A percentile compares a stretch with the other conserved stretches of the same genome.
phyloP scores from a whole-genome alignment of 2,888 invertebrate species.

The Monoplex corrugatus region DNA sequence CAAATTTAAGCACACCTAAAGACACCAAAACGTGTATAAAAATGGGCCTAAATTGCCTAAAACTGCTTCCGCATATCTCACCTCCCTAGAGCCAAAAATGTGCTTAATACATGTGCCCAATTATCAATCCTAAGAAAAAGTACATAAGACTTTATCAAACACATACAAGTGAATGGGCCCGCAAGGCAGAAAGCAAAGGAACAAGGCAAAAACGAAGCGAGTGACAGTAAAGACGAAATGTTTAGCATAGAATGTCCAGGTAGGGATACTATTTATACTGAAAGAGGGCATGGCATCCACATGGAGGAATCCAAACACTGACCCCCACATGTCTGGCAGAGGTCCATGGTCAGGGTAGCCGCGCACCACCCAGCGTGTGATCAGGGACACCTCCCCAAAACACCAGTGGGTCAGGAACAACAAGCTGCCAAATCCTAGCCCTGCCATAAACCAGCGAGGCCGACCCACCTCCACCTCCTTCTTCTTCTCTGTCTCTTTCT shows the following conservation, averaged over 20 bases:
- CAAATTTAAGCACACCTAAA: too few relatives aligned
- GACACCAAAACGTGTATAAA: too few relatives aligned
- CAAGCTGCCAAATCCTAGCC: slow-evolving; percentile 79
- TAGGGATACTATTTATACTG: neutral
- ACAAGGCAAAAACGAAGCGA: neutral
- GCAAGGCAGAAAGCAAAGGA: neutral
- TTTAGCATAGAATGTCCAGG: neutral
- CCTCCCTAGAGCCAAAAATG: too few relatives aligned
- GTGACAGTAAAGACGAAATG: neutral
- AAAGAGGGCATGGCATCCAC: neutral
- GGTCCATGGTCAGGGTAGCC: slow-evolving; percentile 80
- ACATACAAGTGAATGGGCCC: neutral
- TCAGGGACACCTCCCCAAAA: slow-evolving; percentile 80
- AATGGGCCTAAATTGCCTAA: too few relatives aligned
- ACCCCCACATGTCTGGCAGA: slow-evolving; percentile 80
- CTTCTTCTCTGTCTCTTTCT: neutral
- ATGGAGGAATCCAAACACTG: slow-evolving; percentile 50
- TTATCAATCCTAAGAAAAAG: too few relatives aligned
- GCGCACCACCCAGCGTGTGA: slow-evolving; percentile 79
- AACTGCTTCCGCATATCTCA: too few relatives aligned
- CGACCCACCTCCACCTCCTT: slow-evolving; percentile 26
- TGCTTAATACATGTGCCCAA: too few relatives aligned
- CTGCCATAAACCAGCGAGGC: slow-evolving; percentile 71
- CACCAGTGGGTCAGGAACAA: slow-evolving; percentile 78
- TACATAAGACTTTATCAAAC: neutral